Evolutionary conservation across 2,888 invertebrate genomes (phyloP).

Genomic region (Mythimna albipuncta): DNA sequence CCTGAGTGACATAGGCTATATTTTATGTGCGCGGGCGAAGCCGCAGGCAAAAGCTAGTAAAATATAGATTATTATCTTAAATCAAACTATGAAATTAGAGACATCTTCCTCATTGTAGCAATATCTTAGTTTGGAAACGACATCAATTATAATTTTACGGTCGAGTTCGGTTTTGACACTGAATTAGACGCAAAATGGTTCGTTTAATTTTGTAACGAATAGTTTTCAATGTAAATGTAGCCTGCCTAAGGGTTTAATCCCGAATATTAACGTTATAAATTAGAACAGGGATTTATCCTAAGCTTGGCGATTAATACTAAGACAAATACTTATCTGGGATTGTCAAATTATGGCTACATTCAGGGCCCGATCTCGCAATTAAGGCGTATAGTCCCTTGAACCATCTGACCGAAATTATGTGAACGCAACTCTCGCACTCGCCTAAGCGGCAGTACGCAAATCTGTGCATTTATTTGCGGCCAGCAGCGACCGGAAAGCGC

Average conservation of each 20-base stretch:
- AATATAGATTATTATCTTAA: not conserved
- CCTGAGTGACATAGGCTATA: too few relatives aligned
- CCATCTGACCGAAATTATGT: too few relatives aligned
- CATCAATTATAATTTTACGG: conserved; percentile 44
- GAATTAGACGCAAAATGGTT: conserved; percentile 21
- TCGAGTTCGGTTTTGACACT: conserved; percentile 31
- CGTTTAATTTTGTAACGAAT: conserved; percentile 4
- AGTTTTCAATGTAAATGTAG: conserved; percentile 4
- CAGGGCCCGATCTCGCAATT: too few relatives aligned
- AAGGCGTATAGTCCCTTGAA: too few relatives aligned
- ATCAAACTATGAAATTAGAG: conserved; percentile 33
- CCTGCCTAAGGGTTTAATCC: conserved; percentile 8
- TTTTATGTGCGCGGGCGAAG: too few relatives aligned
- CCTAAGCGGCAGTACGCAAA: too few relatives aligned
- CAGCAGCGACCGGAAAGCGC: too few relatives aligned
- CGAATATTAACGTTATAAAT: conserved; percentile 41
- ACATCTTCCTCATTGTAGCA: conserved; percentile 1
- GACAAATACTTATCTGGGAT: conserved; percentile 26
- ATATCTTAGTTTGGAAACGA: conserved; percentile 30
- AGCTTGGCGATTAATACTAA: conserved; percentile 10
- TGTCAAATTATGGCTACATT: conserved; percentile 16
- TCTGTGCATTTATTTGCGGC: too few relatives aligned
- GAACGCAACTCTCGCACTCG: too few relatives aligned
- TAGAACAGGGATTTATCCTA: conserved; percentile 23
- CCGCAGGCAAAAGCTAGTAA: too few relatives aligned